A percentile compares a stretch with the other conserved stretches of the same genome.
These are phyloP conservation scores for Coelopa pilipes DNA, from an alignment of 2,888 invertebrate genomes.

Conservation along the genomic window DNA sequence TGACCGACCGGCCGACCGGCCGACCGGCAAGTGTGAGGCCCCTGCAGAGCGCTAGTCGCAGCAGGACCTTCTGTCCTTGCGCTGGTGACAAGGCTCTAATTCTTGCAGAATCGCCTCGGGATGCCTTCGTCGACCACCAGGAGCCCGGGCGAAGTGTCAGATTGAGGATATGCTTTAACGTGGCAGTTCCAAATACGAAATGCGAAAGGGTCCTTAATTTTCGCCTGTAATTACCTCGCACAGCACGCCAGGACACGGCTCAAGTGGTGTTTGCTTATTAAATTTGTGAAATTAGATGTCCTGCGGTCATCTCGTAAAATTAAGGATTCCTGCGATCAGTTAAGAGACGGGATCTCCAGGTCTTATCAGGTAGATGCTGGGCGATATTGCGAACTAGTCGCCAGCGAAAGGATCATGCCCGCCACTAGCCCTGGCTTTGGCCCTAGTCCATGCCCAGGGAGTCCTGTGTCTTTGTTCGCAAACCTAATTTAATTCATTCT, in stretches of 20 bases:
- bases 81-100: neutral
- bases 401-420: neutral
- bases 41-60: constrained; percentile 1
- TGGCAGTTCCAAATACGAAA: neutral
- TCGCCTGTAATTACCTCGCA: neutral
- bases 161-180: neutral
- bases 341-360: constrained; percentile 7
- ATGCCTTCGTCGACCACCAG: neutral
- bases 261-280: constrained; percentile 23
- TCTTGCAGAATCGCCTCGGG: neutral
- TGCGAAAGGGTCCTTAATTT: neutral
- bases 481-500: neutral
- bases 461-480: neutral
- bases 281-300: constrained; percentile 31
- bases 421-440: no score
- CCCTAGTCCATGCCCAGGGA: no score
- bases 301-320: constrained; percentile 17
- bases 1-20: no score
- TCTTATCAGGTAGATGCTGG: constrained; percentile 1
- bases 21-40: neutral
- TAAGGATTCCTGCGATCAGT: constrained; percentile 14
- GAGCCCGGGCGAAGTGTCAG: neutral
- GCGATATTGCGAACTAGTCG: neutral
- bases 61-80: neutral
- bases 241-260: neutral